Evolutionary conservation across 2,797 vertebrate species (phyloP).

Genomic region (Enteromius trimaculatus): DNA sequence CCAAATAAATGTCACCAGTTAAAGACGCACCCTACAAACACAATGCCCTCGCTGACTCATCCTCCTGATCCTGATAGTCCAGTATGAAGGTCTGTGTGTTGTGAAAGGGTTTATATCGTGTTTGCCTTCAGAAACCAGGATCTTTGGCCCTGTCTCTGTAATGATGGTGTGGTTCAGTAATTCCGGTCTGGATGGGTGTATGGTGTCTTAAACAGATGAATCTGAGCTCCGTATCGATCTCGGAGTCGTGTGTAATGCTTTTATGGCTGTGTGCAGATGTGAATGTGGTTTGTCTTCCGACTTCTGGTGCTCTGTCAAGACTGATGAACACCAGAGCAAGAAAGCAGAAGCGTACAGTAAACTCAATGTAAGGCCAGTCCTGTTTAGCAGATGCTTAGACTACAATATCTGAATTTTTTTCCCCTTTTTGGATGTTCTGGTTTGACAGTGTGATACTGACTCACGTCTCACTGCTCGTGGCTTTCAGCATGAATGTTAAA

Average conservation of each 20-base stretch:
- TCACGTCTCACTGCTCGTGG: background rate
- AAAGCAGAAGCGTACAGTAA: constrained; percentile 16
- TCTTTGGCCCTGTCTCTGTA: background rate
- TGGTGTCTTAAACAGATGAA: constrained; percentile 12
- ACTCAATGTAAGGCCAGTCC: background rate
- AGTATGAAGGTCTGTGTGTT: constrained; percentile 7
- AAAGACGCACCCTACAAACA: constrained; percentile 29
- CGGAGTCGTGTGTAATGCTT: background rate
- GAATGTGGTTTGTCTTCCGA: background rate
- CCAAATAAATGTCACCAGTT: background rate
- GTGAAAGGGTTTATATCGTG: background rate
- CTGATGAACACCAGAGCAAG: background rate
- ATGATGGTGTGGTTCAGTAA: background rate
- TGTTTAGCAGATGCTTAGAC: background rate
- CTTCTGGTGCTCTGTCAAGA: background rate
- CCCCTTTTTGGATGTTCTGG: background rate
- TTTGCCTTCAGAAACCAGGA: background rate
- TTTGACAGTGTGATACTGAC: background rate
- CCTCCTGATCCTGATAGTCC: background rate
- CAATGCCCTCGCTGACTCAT: constrained; percentile 6
- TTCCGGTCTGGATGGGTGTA: background rate
- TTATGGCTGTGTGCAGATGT: constrained; percentile 4
- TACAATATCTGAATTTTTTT: background rate
- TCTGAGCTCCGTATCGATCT: constrained; percentile 8
- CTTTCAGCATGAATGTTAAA: background rate